Base-by-base conservation (phyloP, 2,888 invertebrate genomes). In the Mesorhabditis sp. region DNA sequence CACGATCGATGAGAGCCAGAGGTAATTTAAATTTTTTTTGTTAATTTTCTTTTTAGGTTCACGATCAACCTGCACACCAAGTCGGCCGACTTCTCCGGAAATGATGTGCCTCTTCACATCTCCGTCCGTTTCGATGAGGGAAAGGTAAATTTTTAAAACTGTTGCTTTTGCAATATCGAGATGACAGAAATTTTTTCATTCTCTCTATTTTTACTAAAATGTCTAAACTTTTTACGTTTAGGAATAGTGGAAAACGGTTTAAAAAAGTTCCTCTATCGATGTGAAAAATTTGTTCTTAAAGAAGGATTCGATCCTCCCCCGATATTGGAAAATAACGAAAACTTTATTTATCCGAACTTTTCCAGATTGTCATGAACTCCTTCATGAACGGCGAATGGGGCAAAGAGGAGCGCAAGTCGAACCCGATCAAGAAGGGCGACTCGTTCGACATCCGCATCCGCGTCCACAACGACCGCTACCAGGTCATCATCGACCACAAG, bases 51-150 rank as follows among this genome's bases (percentile, higher is more conserved):
- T 71, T 71, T n/a, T 72, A 76, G 82, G 7, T 84, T 84, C 80
- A 83, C 82, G 70, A 78, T 84, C 79, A 84, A 81, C 74, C 73
- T 84, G 45, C 84, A 84, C 76, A 75, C 75, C 74, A 81, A 81
- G 75, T 71, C 80, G 13, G 82, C 84, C 65, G 84, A 84, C 74
- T 84, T 84, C 80, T 80, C 80, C 71, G 84, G 84, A 67, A 84
- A 84, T 74, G 83, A 84, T 68, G 82, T 84, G 1, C 84, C 84
- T 42, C 80, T 84, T 66, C 84, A 84, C 76, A 74, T 84, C 68
- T 82, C 82, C 41, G 79, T 84, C 66, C 81, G 84, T 45, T 83
- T 84, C 76, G 84, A 84, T 67, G 84, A 84, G 73, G 84, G 83
- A 67, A 84, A 84, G 79, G 79, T 81, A 44, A 28, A 28, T 28